Evolutionary conservation across 1,140 invertebrate species (phyloP).

Genomic region (Hypothenemus hampei): DNA sequence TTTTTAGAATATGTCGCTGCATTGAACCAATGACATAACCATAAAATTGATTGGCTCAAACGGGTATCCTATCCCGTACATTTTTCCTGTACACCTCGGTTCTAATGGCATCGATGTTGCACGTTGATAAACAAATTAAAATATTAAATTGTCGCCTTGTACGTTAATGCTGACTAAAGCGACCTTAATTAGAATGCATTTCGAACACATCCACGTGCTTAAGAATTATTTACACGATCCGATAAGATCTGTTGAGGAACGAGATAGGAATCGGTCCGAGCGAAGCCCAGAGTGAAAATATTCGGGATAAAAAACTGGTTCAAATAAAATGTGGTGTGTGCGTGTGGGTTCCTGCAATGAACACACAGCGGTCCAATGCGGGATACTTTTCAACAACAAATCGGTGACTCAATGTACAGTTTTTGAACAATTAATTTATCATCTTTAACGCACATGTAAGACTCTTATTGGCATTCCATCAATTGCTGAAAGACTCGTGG

Average conservation of each 20-base stretch:
- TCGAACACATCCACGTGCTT: constrained; percentile 9
- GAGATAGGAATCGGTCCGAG: constrained; percentile 6
- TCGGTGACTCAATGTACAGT: no score
- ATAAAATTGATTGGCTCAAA: constrained; percentile 7
- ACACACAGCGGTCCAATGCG: no score
- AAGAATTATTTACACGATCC: constrained; percentile 13
- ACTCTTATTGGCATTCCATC: constrained; percentile 22
- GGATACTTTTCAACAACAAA: no score
- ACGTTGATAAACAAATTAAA: constrained; percentile 20
- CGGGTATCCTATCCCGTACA: constrained; percentile 3
- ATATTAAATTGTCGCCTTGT: constrained; percentile 21
- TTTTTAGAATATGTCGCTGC: no score
- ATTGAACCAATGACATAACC: no score
- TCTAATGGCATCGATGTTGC: constrained; percentile 17
- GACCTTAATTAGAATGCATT: constrained; percentile 18
- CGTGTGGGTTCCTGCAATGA: no score
- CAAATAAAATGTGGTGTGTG: neutral
- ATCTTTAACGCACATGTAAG: no score
- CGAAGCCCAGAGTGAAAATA: no score
- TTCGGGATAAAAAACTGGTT: constrained; percentile 19
- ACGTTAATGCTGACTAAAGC: constrained; percentile 14
- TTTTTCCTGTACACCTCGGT: constrained; percentile 11
- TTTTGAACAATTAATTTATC: neutral
- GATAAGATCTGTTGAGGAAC: constrained; percentile 9
- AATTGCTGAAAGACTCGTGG: constrained; percentile 13